Evolutionary conservation across 2,888 invertebrate genomes (phyloP).

Genomic region (Cosmorhoe ocellata): DNA sequence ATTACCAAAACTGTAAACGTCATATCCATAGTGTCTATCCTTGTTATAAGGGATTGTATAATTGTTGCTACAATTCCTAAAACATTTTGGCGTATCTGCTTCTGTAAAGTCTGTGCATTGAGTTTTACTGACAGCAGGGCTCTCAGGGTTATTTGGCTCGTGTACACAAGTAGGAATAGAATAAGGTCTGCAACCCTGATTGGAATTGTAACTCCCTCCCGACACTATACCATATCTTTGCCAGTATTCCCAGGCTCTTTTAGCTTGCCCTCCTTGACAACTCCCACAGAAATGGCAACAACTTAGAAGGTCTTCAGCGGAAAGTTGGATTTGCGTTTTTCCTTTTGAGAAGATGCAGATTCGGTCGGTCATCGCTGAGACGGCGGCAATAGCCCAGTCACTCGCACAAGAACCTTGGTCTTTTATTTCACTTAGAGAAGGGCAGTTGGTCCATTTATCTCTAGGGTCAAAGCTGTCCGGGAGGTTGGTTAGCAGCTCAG

Average conservation of each 20-base stretch:
- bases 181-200: constrained; percentile 93
- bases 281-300: constrained; percentile 93
- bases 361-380: constrained; percentile 61
- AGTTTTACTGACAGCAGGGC: too few species aligned
- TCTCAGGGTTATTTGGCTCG: constrained; percentile 61
- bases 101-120: too few species aligned
- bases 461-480: too few species aligned
- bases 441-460: too few species aligned
- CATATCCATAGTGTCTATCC: constrained; percentile 18
- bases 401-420: constrained; percentile 96
- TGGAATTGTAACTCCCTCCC: constrained; percentile 90
- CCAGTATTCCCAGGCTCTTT: constrained; percentile 97
- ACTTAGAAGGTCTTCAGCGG: constrained; percentile 92
- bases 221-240: constrained; percentile 92
- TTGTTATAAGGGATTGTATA: constrained; percentile 85
- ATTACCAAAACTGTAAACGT: too few species aligned
- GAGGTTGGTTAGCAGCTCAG: too few species aligned
- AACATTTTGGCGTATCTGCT: too few species aligned
- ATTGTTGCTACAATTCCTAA: constrained; percentile 7
- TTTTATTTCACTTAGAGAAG: constrained; percentile 79
- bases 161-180: constrained; percentile 94
- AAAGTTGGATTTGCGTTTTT: constrained; percentile 79
- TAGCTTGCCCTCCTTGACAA: too few species aligned
- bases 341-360: too few species aligned
- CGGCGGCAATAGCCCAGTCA: constrained; percentile 96